These are phyloP conservation scores for Chymomyza caudatula DNA, from an alignment of 2,888 invertebrate genomes.

Conservation along the genomic window DNA sequence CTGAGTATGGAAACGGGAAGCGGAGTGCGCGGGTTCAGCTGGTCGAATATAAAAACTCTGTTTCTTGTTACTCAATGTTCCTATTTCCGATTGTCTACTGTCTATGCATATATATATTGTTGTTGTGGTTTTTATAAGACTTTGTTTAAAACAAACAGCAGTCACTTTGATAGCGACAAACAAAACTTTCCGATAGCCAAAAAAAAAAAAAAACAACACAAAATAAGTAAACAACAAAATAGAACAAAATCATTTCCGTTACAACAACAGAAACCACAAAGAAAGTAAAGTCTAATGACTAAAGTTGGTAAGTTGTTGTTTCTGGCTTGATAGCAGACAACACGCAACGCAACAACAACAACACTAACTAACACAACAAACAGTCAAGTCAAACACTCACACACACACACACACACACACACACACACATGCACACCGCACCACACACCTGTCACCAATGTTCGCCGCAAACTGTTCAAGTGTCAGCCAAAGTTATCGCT, in stretches of 20 bases:
- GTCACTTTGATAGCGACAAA: neutral
- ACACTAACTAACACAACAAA: neutral
- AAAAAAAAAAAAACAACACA: neutral
- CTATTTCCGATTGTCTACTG: neutral
- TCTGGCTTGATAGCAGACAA: neutral
- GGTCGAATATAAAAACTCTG: neutral
- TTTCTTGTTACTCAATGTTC: neutral
- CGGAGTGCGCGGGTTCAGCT: no score
- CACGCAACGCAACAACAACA: neutral
- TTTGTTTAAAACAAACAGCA: neutral
- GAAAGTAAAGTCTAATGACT: slow-evolving; percentile 42
- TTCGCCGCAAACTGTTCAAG: neutral
- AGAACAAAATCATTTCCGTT: slow-evolving; percentile 58
- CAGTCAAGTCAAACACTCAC: neutral
- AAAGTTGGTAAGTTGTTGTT: slow-evolving; percentile 23
- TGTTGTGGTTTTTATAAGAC: neutral
- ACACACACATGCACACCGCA: neutral
- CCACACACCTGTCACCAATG: neutral
- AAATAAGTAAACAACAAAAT: slow-evolving; percentile 9
- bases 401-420: neutral
- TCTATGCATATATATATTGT: neutral
- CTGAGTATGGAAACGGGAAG: no score
- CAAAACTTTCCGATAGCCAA: neutral
- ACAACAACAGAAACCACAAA: slow-evolving; percentile 32
- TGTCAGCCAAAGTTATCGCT: neutral